Percentiles rank a stretch among this genome's conserved stretches.
These are phyloP conservation scores for Danaus chrysippus DNA, from an alignment of 2,888 invertebrate species.

Conservation along the genomic window DNA sequence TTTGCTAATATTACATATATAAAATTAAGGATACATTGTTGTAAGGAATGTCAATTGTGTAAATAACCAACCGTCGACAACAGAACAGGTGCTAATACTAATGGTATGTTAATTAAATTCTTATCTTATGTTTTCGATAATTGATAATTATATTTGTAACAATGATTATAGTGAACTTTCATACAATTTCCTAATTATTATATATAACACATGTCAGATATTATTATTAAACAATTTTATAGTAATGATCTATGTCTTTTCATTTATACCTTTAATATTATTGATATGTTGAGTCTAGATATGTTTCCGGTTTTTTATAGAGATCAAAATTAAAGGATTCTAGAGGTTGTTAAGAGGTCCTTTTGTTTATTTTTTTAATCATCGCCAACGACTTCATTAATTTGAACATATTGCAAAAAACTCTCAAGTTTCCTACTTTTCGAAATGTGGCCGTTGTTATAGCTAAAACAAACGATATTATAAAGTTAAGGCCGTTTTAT, in stretches of 20 bases:
- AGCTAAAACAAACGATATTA: too few species aligned
- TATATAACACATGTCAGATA: conserved; percentile 45
- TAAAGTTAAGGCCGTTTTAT: too few species aligned
- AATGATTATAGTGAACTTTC: conserved; percentile 11
- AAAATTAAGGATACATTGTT: conserved; percentile 11
- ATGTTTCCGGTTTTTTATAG: too few species aligned
- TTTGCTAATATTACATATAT: too few species aligned
- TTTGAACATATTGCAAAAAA: too few species aligned
- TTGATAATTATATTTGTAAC: background rate
- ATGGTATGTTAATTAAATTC: conserved; percentile 24
- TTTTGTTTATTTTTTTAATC: too few species aligned
- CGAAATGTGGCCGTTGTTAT: too few species aligned
- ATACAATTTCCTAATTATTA: conserved; percentile 44
- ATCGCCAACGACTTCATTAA: too few species aligned
- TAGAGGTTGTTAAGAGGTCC: too few species aligned
- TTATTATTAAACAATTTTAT: conserved; percentile 35
- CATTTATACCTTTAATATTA: background rate
- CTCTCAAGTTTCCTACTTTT: too few species aligned
- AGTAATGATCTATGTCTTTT: conserved; percentile 10
- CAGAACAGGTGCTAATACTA: conserved; percentile 49
- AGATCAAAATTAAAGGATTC: too few species aligned
- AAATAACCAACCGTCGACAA: conserved; percentile 29
- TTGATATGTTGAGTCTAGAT: background rate
- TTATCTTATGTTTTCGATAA: conserved; percentile 24
- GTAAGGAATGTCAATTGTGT: conserved; percentile 41